Base-by-base conservation (phyloP, 1,140 invertebrate species). In the Aphidius gifuensis region DNA sequence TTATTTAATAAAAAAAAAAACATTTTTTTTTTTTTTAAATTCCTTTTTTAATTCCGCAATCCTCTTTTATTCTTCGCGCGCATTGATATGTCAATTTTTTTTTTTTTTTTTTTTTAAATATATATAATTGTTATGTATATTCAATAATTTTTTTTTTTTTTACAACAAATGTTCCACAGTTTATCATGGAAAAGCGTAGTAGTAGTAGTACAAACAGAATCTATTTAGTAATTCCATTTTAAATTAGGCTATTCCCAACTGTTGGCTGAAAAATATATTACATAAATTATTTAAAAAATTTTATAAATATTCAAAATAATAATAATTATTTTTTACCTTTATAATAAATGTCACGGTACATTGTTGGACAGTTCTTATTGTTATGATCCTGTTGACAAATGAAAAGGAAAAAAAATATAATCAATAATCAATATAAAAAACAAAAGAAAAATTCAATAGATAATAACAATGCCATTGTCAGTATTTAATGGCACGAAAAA, bases 311-410 rank as follows among this genome's bases (percentile, higher is more conserved):
- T 55, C 42, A n/a, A 1, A 1, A 38, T 6, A 1, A 44, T 44
- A 4, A 56, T 46, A 56, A 44, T 48, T 61, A 40, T 53, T 50
- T 16, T n/a, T 45, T 80, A 88, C 89, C 89, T 88, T 91, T 91
- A 78, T 93, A 93, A 80, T 92, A 90, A 77, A 92, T 89, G 73
- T 92, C 89, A 76, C 87, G 87, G 82, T 92, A 88, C 91, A 93
- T 92, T 71, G 89, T 92, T 57, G 91, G 90, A 78, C 91, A 93
- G 70, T 90, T 89, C 78, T 92, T 92, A 59, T 87, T 87, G 59
- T 83, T 84, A 75, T 83, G 80, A 64, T 32, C 23, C 23, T 32
- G 9, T 49, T 9, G 11, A 62, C n/a, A 38, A 48, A 51, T 53
- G 51, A 64, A 47, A 2, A 44, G 9, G 16, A 5, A 46, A 45